These are phyloP conservation scores for Zoanthus gigantus DNA, from an alignment of 92 coral and sea anemone species.

Conservation along the genomic window DNA sequence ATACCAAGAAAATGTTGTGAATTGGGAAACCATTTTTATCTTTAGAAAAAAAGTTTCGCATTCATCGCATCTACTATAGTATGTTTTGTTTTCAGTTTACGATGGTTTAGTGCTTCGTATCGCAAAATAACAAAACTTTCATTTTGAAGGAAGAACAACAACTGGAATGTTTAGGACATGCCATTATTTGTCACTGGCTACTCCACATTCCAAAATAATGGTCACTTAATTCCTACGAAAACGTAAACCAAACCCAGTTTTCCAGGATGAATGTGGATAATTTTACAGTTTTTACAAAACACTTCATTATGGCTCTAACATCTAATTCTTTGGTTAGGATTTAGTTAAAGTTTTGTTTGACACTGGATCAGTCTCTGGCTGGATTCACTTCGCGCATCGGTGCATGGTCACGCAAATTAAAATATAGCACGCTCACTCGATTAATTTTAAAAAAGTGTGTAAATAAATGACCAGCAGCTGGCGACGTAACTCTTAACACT, in stretches of 20 bases:
- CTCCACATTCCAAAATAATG: constrained; percentile 40
- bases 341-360: background rate
- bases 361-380: background rate
- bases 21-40: background rate
- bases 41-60: background rate
- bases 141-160: too few relatives aligned
- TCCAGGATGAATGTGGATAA: background rate
- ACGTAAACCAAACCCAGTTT: background rate
- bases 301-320: background rate
- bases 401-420: too few relatives aligned
- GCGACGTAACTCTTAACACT: too few relatives aligned
- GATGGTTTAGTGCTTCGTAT: background rate
- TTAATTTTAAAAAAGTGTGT: too few relatives aligned
- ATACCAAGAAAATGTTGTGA: background rate
- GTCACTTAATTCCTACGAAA: background rate
- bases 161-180: background rate
- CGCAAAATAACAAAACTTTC: background rate
- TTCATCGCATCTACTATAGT: background rate
- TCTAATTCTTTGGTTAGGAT: background rate
- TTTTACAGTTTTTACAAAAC: background rate
- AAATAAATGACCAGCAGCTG: too few relatives aligned
- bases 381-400: background rate
- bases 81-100: background rate
- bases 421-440: too few relatives aligned
- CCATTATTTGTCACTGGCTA: background rate